Conservation (phyloP, 2,797 vertebrate genomes). For the Peromyscus attwateri region DNA sequence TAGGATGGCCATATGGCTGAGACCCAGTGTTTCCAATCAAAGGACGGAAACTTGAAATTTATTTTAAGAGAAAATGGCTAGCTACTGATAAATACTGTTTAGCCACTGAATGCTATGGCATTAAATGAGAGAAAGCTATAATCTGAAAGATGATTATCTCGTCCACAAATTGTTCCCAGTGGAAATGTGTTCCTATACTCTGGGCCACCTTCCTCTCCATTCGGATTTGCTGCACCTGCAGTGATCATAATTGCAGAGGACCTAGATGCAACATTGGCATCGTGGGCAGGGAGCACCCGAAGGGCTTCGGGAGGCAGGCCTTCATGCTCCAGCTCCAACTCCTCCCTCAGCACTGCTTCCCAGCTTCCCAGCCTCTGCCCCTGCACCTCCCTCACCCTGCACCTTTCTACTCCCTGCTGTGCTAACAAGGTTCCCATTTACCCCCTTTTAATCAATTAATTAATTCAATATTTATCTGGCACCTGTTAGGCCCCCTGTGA, state of each 20-base stretch:
- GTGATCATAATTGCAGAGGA: neutral
- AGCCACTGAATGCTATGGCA: constrained; percentile 8
- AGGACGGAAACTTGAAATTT: neutral
- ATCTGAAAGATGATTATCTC: constrained; percentile 46
- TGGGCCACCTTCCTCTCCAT: neutral
- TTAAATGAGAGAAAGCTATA: neutral
- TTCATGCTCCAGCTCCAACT: neutral
- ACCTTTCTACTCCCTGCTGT: neutral
- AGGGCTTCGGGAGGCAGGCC: neutral
- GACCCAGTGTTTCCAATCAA: neutral
- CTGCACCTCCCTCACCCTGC: neutral
- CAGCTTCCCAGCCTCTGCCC: neutral
- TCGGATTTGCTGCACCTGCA: neutral
- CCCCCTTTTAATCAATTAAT: constrained; percentile 72
- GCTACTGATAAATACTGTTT: constrained; percentile 28
- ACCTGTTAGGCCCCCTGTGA: constrained; percentile 56
- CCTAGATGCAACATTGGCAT: neutral
- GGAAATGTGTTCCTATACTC: neutral
- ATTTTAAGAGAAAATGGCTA: neutral
- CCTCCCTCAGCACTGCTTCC: neutral
- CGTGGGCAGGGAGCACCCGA: neutral
- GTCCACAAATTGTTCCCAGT: neutral
- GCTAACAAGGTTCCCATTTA: constrained; percentile 56
- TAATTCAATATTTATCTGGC: constrained; percentile 76
- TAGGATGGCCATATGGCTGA: neutral